phyloP scores from a whole-genome alignment of 1,140 invertebrate genomes.

The Stenopsyche tienmushanensis region DNA sequence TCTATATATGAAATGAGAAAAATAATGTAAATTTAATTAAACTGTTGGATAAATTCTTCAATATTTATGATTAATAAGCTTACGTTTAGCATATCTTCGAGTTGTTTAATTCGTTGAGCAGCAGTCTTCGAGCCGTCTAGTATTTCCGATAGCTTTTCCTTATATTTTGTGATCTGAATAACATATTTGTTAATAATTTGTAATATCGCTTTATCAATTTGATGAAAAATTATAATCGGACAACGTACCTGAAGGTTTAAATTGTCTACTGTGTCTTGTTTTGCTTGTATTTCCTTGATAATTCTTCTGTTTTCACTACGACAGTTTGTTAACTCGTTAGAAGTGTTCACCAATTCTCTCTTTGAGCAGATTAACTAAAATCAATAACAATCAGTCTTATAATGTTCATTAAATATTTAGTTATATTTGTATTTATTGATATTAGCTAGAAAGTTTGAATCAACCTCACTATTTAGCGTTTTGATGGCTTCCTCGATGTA shows the following conservation, averaged over 20 bases:
- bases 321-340: conserved; percentile 8
- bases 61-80: conserved; percentile 37
- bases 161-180: conserved; percentile 50
- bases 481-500: conserved; percentile 43
- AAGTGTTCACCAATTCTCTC: conserved; percentile 8
- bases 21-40: too few relatives aligned
- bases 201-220: too few relatives aligned
- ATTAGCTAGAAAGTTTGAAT: too few relatives aligned
- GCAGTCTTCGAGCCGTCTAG: conserved; percentile 51
- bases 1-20: too few relatives aligned
- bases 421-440: conserved; percentile 2
- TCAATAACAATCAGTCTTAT: neutral
- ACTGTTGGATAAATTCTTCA: too few relatives aligned
- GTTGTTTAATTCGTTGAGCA: conserved; percentile 50
- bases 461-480: conserved; percentile 48
- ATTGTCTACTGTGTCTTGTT: too few relatives aligned
- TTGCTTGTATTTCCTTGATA: too few relatives aligned
- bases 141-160: conserved; percentile 49
- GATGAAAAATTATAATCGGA: too few relatives aligned
- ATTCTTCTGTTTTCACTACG: too few relatives aligned
- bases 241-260: too few relatives aligned
- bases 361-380: conserved; percentile 10
- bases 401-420: conserved; percentile 8
- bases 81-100: conserved; percentile 53
- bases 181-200: too few relatives aligned